Evolutionary conservation across 2,797 vertebrate genomes (phyloP), one percentile per base, ranked within the genome.

Genomic region (Ptychobarbus kaznakovi): DNA sequence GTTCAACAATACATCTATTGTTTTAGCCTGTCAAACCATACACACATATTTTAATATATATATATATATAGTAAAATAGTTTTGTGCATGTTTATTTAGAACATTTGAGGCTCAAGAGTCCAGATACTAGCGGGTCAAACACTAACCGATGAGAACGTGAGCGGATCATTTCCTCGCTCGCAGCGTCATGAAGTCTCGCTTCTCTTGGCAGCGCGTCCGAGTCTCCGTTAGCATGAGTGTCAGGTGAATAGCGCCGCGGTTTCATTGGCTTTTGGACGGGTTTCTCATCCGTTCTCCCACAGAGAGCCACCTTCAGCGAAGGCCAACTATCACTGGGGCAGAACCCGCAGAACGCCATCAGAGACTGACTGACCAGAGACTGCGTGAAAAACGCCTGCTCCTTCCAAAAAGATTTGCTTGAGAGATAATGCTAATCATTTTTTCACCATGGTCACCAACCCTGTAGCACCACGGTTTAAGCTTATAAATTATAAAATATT

Each of bases 201-300:
- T 32, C 46, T 51, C 46, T 75, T 75, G 72, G 72, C 72, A 75
- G 22, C 2, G 40, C 16, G 65, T 68, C 28, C 10, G 32, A 66
- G 65, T 18, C 8, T 38, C 18, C 32, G 49, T 35, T 20, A 53
- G 49, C 18, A 75, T 75, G 73, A 75, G 73, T 76, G 73, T 76
- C 73, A 76, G 73, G 73, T 76, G 73, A 76, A 76, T 56, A 76
- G 73, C 69, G 42, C 69, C 13, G 69, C 35, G 18, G 66, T 20
- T 68, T 68, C 66, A 49, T 74, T 0, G 68, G 66, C 25, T 74
- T 28, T 15, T n/a, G 49, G 83, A 58, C 16, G 18, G 53, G 44
- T 65, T 44, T 56, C 65, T 63, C 70, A 75, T 44, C 70, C 79
- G 44, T 40, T 58, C 77, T 11, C 79, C 42, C 79, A 51, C 78